Conservation (phyloP, 1,140 invertebrate species). For the Macrosteles quadrilineatus region DNA sequence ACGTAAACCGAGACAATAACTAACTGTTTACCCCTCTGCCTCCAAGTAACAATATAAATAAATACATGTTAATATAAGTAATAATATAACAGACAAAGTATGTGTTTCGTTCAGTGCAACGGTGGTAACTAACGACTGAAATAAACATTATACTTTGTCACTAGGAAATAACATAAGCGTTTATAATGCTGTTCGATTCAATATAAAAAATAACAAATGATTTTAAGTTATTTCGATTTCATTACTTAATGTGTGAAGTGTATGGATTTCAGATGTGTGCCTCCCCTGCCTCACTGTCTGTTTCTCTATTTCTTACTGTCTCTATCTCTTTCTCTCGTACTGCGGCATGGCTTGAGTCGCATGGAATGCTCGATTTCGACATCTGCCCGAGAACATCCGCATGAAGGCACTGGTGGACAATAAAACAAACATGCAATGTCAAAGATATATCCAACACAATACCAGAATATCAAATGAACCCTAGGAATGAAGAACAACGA, state of each 20-base stretch:
- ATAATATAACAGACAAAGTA: constrained; percentile 15
- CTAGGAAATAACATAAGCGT: background rate
- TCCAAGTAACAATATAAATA: constrained; percentile 50
- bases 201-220: background rate
- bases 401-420: too few relatives aligned
- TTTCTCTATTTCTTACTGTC: constrained; percentile 1
- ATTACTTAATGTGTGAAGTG: constrained; percentile 18
- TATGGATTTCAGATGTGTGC: constrained; percentile 10
- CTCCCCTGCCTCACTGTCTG: background rate
- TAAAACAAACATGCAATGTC: too few relatives aligned
- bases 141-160: constrained; percentile 23
- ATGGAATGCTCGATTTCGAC: background rate
- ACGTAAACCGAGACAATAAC: constrained; percentile 25
- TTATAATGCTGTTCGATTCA: background rate
- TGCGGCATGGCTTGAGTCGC: constrained; percentile 10
- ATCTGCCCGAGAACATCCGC: too few relatives aligned
- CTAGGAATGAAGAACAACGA: too few relatives aligned
- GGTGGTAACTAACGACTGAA: constrained; percentile 11
- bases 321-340: background rate
- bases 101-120: constrained; percentile 10
- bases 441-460: too few relatives aligned
- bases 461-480: too few relatives aligned
- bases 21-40: constrained; percentile 49
- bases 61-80: constrained; percentile 36
- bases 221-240: constrained; percentile 9